Evolutionary conservation across 2,113 vertebrate genomes (phyloP).

Genomic region (Progne subis): DNA sequence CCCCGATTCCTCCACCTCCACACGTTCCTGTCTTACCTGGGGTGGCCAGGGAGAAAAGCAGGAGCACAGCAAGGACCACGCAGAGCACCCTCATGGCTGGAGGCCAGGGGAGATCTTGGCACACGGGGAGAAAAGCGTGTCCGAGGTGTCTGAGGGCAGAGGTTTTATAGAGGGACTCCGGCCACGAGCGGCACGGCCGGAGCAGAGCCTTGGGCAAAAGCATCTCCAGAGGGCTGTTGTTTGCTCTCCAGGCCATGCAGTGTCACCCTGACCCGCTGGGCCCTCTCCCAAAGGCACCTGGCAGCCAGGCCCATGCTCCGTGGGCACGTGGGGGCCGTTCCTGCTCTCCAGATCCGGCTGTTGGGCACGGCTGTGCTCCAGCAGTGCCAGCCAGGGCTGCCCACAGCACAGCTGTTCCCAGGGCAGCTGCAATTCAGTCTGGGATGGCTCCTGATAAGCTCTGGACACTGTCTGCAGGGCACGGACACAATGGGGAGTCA

Average conservation of each 20-base stretch:
- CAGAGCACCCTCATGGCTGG: conserved; percentile 47
- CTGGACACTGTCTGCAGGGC: background rate
- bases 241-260: background rate
- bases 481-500: background rate
- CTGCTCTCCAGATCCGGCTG: background rate
- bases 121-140: background rate
- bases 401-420: background rate
- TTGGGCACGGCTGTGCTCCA: too few species aligned
- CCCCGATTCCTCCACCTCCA: fast-evolving
- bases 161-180: conserved; percentile 28
- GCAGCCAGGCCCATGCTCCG: background rate
- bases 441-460: background rate
- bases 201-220: background rate
- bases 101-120: background rate
- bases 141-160: background rate
- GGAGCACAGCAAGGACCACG: background rate
- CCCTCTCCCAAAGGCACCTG: background rate
- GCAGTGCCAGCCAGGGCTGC: background rate
- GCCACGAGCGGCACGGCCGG: fast-evolving
- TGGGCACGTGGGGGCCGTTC: background rate
- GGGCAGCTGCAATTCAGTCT: background rate
- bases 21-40: background rate
- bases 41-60: conserved; percentile 27
- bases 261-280: background rate
- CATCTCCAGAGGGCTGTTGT: background rate